A percentile compares a stretch with the other conserved stretches of the same genome.
Evolutionary conservation across 2,797 vertebrate species (phyloP).

Genomic region (Vespertilio murinus): DNA sequence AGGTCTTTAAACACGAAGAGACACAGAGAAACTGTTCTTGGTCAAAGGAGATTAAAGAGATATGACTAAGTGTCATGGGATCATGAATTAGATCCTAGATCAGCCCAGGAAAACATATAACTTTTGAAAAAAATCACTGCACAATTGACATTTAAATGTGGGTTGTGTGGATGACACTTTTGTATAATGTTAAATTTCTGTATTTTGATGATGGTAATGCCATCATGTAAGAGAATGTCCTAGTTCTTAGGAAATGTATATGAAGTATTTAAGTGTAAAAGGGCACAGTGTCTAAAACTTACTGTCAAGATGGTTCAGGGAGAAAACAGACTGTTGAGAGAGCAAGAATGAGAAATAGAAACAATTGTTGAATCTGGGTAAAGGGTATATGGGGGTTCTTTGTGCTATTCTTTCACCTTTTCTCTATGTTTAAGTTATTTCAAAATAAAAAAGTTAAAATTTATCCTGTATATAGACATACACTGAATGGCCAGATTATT

Average conservation of each 20-base stretch:
- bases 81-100: background rate
- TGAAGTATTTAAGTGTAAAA: background rate
- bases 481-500: too few species aligned
- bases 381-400: background rate
- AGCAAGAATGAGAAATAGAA: background rate
- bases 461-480: background rate
- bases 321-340: background rate
- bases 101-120: background rate
- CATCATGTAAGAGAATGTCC: background rate
- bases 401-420: background rate
- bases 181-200: background rate
- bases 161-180: background rate
- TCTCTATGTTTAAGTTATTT: background rate
- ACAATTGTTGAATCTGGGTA: background rate
- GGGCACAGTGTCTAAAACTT: background rate
- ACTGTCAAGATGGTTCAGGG: background rate
- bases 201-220: background rate
- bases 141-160: constrained; percentile 9
- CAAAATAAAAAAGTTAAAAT: background rate
- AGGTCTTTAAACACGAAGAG: constrained; percentile 13
- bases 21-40: background rate
- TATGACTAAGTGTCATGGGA: background rate
- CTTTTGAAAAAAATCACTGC: background rate
- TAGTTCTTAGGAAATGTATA: background rate
- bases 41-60: constrained; percentile 30